Conservation (phyloP, 2,797 vertebrate genomes). For the Merluccius polli region DNA sequence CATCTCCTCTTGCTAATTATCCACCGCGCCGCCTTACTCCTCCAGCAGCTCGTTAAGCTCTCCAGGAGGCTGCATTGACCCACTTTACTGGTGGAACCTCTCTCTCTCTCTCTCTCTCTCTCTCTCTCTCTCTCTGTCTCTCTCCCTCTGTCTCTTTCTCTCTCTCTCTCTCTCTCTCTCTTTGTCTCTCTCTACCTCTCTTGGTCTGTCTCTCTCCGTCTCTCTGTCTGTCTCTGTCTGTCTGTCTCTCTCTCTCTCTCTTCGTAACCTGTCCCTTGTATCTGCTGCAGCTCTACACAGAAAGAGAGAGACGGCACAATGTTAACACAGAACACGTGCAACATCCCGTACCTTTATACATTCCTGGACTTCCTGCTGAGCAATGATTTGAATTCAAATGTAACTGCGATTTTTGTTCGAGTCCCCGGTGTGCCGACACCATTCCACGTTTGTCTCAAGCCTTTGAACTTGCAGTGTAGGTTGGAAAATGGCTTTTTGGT, state of each 20-base stretch:
- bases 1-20: slow-evolving; percentile 66
- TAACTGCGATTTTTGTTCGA: neutral
- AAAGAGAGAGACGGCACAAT: neutral
- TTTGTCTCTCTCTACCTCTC: neutral
- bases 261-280: slow-evolving; percentile 23
- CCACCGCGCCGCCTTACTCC: slow-evolving; percentile 63
- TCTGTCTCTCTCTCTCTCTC: slow-evolving; percentile 15
- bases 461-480: neutral
- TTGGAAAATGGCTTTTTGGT: neutral
- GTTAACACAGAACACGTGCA: neutral
- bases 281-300: neutral
- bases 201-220: slow-evolving; percentile 8
- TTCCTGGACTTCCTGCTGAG: neutral
- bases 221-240: slow-evolving; percentile 8
- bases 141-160: neutral
- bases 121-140: neutral
- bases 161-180: slow-evolving; percentile 10
- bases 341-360: neutral
- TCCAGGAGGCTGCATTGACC: slow-evolving; percentile 72
- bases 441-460: neutral
- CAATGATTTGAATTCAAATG: neutral
- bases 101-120: slow-evolving; percentile 3
- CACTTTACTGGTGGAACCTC: slow-evolving; percentile 65
- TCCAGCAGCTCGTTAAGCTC: slow-evolving; percentile 68
- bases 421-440: slow-evolving; percentile 1